These are phyloP conservation scores for Rhombomys opimus DNA, from an alignment of 2,113 vertebrate species.

Conservation along the genomic window DNA sequence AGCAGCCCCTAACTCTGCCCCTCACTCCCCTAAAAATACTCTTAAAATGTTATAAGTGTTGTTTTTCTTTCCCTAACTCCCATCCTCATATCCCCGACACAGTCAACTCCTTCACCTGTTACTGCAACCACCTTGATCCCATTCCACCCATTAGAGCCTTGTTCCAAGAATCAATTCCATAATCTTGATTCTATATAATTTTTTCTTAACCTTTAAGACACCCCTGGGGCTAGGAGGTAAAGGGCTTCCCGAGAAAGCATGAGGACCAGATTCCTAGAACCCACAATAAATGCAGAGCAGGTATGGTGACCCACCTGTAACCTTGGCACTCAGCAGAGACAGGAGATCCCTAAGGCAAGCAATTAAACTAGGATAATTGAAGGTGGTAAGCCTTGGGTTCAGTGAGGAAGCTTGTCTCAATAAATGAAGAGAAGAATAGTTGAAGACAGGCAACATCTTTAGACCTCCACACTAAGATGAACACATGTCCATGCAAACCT, in stretches of 20 bases:
- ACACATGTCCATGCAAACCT: neutral
- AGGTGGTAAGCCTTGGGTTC: neutral
- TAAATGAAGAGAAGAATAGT: neutral
- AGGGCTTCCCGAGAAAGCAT: neutral
- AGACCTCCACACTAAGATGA: neutral
- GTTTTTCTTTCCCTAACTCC: neutral
- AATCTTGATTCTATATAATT: neutral
- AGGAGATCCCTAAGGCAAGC: neutral
- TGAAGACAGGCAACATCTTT: neutral
- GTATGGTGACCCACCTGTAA: neutral
- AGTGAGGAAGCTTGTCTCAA: neutral
- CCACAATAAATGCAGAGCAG: no score
- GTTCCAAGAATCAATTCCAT: neutral
- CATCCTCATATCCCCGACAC: neutral
- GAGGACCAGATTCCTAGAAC: neutral
- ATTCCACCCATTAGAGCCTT: neutral
- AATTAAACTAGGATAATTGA: neutral
- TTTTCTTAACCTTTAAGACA: neutral
- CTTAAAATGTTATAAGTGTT: neutral
- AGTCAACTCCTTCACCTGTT: neutral
- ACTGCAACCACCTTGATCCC: neutral
- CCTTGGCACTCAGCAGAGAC: no score
- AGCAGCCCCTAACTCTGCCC: neutral
- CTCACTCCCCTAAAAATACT: neutral
- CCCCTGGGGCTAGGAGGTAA: no score